Base-by-base conservation (phyloP, 2,888 invertebrate species). In the Volucella inanis region DNA sequence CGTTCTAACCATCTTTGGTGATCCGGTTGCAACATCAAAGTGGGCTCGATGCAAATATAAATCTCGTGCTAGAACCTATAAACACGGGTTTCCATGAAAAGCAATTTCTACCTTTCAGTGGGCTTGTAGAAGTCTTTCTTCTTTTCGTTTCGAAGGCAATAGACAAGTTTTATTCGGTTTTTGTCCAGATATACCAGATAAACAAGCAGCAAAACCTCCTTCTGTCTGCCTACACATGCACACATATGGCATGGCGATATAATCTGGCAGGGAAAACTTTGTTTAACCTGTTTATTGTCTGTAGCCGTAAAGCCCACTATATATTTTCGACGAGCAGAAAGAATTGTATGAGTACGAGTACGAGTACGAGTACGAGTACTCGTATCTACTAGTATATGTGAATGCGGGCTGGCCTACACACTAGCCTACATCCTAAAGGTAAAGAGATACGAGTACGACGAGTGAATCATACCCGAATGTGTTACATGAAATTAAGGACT, bases 401-500 rank as follows among this genome's bases (percentile, higher is more conserved):
- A n/a, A 3, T 43, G 41, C n/a, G 6, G 47, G 52, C 39, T 45
- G 14, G 59, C 78, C 59, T 71, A 78, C 52, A 77, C 70, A 41
- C 55, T 41, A 15, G 31, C 45, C 38, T 12, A 8, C 50, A 10
- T 31, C n/a, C 3, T 45, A 45, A 31, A n/a, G 75, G n/a, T 74
- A 31, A 39, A 49, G 15, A 15, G 47, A n/a, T 45, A n/a, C 22
- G 77, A 39, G 43, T 38, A 62, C 41, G 50, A 64, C 39, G 57
- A 71, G 71, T 71, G 77, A 82, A 82, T 72, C 77, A 82, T 77
- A 77, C 70, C 65, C 77, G 71, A 82, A 71, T 82, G 61, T 67
- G 65, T 67, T n/a, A 61, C 52, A 49, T 50, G 49, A 61, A 43
- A 82, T 78, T 82, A 72, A 50, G 82, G 54, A 67, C 71, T 77